Evolutionary conservation across 2,113 vertebrate species (phyloP), one percentile per base, ranked within the genome.

Genomic region (Piaya cayana): DNA sequence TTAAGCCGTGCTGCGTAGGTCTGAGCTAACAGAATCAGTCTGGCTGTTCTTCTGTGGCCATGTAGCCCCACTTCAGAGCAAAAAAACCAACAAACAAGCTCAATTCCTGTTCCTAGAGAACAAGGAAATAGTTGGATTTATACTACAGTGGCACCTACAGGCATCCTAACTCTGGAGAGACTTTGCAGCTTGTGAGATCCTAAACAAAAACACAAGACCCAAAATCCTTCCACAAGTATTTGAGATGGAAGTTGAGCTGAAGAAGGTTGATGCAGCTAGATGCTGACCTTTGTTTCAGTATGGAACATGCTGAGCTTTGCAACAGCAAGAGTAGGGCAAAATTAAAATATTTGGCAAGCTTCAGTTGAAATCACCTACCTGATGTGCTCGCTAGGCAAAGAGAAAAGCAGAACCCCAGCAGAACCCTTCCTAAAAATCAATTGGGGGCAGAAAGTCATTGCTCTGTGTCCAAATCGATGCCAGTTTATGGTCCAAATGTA

Each of bases 291-390:
- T 12, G 0, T 36, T 84, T 49, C 43, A 32, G 23, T 14, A 10
- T 12, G 62, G 69, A 81, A 90, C 1, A 6, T 93, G 93, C 96
- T 94, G 90, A 95, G 92, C 56, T 93, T 59, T 92, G 90, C 94
- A 78, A 43, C 49, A 80, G 64, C 56, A 10, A 60, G 68, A 86
- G 60, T 15, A 96, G 82, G 82, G 78, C 85, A 88, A 60, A 91
- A 95, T 86, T 67, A 47, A 83, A 95, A 67, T 55, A 77, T 25
- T 37, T 94, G 96, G 86, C 96, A 96, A 82, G 86, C 55, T 86
- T 22, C 45, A 77, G 68, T 47, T 43, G 80, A 83, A 72, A 56
- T 95, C 88, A 86, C 82, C 96, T 92, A 71, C 50, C 88, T 83
- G 64, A 59, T 39, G 34, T 70, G 72, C 82, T 90, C 29, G 1